Evolutionary conservation across 2,888 invertebrate species (phyloP).

Genomic region (Endotricha flammealis): DNA sequence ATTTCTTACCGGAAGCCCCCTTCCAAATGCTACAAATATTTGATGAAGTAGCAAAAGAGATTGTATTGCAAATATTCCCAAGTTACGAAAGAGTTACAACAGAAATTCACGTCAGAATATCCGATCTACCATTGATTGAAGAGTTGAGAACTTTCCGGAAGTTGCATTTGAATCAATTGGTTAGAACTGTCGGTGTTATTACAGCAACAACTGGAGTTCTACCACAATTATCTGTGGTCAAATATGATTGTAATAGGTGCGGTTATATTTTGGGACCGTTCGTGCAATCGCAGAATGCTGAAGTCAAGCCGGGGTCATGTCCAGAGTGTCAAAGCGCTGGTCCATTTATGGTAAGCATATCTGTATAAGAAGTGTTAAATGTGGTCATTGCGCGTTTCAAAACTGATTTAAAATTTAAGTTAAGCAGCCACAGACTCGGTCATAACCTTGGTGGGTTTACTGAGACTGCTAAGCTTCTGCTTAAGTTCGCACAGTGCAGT

Average conservation of each 20-base stretch:
- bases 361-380: constrained; percentile 10
- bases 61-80: constrained; percentile 96
- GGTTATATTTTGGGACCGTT: constrained; percentile 97
- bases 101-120: constrained; percentile 96
- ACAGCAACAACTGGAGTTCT: constrained; percentile 96
- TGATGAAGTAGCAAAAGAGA: constrained; percentile 94
- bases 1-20: constrained; percentile 98
- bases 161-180: constrained; percentile 94
- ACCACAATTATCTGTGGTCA: constrained; percentile 96
- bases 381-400: too few species aligned
- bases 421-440: too few species aligned
- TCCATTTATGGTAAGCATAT: constrained; percentile 92
- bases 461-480: too few species aligned
- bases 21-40: constrained; percentile 97
- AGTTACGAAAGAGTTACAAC: constrained; percentile 96
- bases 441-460: too few species aligned
- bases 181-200: constrained; percentile 92
- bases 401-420: too few species aligned
- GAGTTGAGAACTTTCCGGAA: constrained; percentile 95
- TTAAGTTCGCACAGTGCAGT: too few species aligned
- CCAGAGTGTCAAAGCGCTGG: constrained; percentile 98
- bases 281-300: constrained; percentile 93
- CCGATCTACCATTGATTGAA: constrained; percentile 96
- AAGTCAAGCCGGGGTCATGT: constrained; percentile 97
- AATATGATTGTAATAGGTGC: constrained; percentile 98